Conservation (phyloP, 2,888 invertebrate species). For the Cancer borealis region DNA sequence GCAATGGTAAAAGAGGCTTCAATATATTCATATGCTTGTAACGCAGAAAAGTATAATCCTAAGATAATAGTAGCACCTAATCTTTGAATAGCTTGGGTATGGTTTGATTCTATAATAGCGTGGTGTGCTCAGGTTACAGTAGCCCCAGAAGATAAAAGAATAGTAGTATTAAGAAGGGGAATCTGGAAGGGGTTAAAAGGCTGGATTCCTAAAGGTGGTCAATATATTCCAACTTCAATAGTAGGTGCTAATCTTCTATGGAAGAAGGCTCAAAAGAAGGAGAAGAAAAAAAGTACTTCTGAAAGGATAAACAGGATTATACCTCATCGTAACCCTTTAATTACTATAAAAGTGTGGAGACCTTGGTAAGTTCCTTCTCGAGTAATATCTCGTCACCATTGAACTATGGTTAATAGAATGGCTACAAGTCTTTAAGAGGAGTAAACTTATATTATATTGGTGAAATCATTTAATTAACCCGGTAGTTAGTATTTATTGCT, state of each 20-base stretch:
- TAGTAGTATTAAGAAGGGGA: constrained; percentile 87
- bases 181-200: constrained; percentile 86
- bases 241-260: constrained; percentile 83
- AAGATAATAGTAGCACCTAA: constrained; percentile 83
- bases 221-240: constrained; percentile 78
- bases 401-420: constrained; percentile 83
- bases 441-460: background rate
- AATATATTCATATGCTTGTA: constrained; percentile 86
- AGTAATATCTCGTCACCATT: constrained; percentile 87
- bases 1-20: constrained; percentile 83
- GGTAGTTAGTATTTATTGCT: constrained; percentile 78
- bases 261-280: constrained; percentile 84
- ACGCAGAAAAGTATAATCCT: constrained; percentile 85
- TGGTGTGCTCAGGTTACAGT: constrained; percentile 86
- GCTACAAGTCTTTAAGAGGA: constrained; percentile 81
- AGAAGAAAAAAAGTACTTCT: constrained; percentile 85
- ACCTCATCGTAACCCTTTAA: constrained; percentile 84
- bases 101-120: constrained; percentile 77
- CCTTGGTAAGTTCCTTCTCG: constrained; percentile 87
- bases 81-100: constrained; percentile 81
- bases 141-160: constrained; percentile 86
- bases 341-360: constrained; percentile 84
- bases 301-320: constrained; percentile 88
- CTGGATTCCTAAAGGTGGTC: constrained; percentile 84
- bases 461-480: background rate